phyloP scores from a whole-genome alignment of 1,140 invertebrate species.

The Antheraea mylitta region DNA sequence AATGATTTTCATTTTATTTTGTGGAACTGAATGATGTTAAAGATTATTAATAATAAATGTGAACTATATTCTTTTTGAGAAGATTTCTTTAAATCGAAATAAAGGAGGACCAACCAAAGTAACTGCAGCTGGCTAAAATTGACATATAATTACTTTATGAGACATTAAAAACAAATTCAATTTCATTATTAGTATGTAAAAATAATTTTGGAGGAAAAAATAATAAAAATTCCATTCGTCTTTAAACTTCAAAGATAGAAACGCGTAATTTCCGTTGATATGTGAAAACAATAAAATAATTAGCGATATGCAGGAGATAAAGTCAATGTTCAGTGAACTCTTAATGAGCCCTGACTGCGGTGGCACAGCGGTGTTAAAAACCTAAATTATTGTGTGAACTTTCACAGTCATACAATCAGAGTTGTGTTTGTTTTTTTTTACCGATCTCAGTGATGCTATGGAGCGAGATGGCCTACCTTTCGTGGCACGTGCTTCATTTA shows the following conservation, averaged over 20 bases:
- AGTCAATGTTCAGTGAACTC: slow-evolving; percentile 19
- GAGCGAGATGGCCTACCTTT: slow-evolving; percentile 40
- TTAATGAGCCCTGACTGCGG: slow-evolving; percentile 59
- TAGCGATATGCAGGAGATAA: slow-evolving; percentile 46
- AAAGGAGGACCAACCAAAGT: too few relatives aligned
- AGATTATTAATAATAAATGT: too few relatives aligned
- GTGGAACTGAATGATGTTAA: too few relatives aligned
- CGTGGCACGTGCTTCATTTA: slow-evolving; percentile 52
- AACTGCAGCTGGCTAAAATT: too few relatives aligned
- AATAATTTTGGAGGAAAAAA: too few relatives aligned
- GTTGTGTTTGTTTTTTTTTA: slow-evolving; percentile 27
- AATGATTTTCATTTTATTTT: too few relatives aligned
- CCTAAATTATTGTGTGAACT: slow-evolving; percentile 75
- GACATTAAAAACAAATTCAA: too few relatives aligned
- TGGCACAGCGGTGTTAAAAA: slow-evolving; percentile 70
- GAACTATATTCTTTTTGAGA: too few relatives aligned
- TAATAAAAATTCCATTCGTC: neutral
- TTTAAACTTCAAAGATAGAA: neutral
- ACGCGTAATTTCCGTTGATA: slow-evolving; percentile 36
- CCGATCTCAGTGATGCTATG: slow-evolving; percentile 21
- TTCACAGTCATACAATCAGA: slow-evolving; percentile 56
- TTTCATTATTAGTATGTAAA: too few relatives aligned
- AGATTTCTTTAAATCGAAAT: too few relatives aligned
- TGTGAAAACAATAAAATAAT: slow-evolving; percentile 62
- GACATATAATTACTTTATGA: too few relatives aligned